phyloP scores from a whole-genome alignment of 1,140 invertebrate species.

The Drosophila persimilis region DNA sequence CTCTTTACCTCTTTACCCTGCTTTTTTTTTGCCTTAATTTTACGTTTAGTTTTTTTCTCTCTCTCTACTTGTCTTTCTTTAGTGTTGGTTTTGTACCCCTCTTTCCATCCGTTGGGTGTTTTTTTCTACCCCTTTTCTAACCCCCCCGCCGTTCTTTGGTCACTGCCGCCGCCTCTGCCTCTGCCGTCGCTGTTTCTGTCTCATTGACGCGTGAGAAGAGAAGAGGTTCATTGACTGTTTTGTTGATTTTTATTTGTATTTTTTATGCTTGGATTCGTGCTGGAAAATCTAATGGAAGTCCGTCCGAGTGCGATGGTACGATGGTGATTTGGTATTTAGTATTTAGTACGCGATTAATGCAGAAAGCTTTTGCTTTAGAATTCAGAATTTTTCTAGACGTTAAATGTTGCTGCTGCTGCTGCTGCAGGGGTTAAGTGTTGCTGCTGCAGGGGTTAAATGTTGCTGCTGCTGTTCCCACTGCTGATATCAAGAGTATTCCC shows the following conservation, averaged over 20 bases:
- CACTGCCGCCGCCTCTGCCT: no score
- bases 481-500: no score
- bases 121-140: background rate
- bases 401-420: no score
- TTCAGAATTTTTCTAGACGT: no score
- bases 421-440: no score
- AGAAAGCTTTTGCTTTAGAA: no score
- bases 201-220: conserved; percentile 48
- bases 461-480: no score
- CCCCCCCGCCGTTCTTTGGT: background rate
- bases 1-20: background rate
- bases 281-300: conserved; percentile 38
- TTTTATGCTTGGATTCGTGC: conserved; percentile 61
- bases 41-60: conserved; percentile 19
- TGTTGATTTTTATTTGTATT: conserved; percentile 69
- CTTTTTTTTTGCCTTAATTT: conserved; percentile 29
- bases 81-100: background rate
- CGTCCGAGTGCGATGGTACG: no score
- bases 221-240: conserved; percentile 71
- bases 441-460: no score
- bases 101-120: background rate
- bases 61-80: conserved; percentile 6
- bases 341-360: no score
- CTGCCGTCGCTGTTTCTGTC: conserved; percentile 27
- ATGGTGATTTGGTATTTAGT: no score